Conservation (phyloP, 2,797 vertebrate genomes). For the Manis crassicaudata region DNA sequence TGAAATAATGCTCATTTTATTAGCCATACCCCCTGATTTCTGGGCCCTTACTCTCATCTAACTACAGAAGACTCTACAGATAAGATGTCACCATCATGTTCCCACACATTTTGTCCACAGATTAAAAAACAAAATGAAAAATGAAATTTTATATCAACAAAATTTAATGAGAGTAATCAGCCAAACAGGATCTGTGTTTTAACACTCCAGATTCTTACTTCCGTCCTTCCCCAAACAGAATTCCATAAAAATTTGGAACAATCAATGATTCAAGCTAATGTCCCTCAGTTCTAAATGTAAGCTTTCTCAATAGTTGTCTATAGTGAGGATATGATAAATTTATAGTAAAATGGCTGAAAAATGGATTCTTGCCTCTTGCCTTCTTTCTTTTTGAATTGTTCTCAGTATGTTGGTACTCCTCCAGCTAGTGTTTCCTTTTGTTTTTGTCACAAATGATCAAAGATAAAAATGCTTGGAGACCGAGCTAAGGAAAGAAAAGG, state of each 20-base stretch:
- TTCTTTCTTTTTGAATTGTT: conserved; percentile 13
- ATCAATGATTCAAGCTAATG: background rate
- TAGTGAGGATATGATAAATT: conserved; percentile 24
- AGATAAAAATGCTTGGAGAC: background rate
- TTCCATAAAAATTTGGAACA: background rate
- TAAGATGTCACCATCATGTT: background rate
- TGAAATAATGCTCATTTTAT: background rate
- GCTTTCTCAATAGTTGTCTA: conserved; percentile 1
- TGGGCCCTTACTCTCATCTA: background rate
- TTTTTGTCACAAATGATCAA: conserved; percentile 40
- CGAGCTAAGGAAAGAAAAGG: background rate
- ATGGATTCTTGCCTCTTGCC: background rate
- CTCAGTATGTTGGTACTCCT: background rate
- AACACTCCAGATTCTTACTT: background rate
- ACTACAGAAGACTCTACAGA: background rate
- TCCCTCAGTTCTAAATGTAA: conserved; percentile 12
- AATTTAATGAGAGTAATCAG: background rate
- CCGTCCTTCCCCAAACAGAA: background rate
- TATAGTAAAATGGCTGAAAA: background rate
- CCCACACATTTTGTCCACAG: background rate
- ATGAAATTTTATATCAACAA: conserved; percentile 14
- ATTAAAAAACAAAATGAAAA: conserved; percentile 30
- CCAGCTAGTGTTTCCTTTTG: background rate
- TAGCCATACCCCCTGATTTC: background rate
- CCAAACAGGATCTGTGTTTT: background rate